Conservation (phyloP, 2,888 invertebrate genomes). For the Cabera pusaria region DNA sequence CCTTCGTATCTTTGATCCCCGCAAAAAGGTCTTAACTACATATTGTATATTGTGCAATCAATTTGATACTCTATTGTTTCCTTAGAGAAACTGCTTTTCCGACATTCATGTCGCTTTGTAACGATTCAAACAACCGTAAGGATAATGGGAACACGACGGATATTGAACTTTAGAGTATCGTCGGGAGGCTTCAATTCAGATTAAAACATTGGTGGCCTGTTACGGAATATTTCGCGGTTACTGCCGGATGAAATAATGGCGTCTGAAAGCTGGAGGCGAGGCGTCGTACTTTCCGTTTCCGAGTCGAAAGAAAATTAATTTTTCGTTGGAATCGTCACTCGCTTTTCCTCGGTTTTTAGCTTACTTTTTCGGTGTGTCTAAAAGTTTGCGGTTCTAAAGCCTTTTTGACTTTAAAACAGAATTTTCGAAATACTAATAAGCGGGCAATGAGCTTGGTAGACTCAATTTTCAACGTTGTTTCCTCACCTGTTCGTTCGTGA, state of each 20-base stretch:
- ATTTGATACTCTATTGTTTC: conserved; percentile 51
- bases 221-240: conserved; percentile 49
- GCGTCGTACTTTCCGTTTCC: conserved; percentile 62
- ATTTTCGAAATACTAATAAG: conserved; percentile 44
- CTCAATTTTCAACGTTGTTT: conserved; percentile 22
- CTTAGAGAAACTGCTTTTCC: conserved; percentile 42
- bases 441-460: conserved; percentile 23
- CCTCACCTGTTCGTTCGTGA: conserved; percentile 22
- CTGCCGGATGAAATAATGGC: conserved; percentile 65
- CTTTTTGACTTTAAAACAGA: conserved; percentile 42
- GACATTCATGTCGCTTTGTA: conserved; percentile 21
- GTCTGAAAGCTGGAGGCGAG: conserved; percentile 64
- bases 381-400: conserved; percentile 43
- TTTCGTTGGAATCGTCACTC: conserved; percentile 51
- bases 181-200: conserved; percentile 45
- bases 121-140: conserved; percentile 37
- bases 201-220: conserved; percentile 40
- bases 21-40: conserved; percentile 45
- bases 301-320: conserved; percentile 52
- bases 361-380: conserved; percentile 46
- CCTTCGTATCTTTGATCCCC: conserved; percentile 29
- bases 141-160: conserved; percentile 42
- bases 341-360: conserved; percentile 45
- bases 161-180: conserved; percentile 54
- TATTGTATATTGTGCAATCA: conserved; percentile 39